Percentiles rank a stretch among this genome's conserved stretches.
These are phyloP conservation scores for Orgyia antiqua DNA, from an alignment of 2,888 invertebrate genomes.

Conservation along the genomic window DNA sequence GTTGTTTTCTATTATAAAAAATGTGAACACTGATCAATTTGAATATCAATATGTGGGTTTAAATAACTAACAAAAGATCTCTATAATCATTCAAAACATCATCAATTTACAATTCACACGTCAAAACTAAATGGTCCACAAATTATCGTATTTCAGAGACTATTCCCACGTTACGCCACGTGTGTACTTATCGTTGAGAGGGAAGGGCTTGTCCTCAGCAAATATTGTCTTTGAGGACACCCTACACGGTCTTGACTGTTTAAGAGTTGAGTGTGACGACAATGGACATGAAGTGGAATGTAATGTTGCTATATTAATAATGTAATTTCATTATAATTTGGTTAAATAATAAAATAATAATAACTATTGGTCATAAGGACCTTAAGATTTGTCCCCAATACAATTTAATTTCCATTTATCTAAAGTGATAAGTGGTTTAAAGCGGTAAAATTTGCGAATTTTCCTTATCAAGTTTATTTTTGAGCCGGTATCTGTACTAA, in stretches of 20 bases:
- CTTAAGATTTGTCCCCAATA: too few relatives aligned
- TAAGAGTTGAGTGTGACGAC: slow-evolving; percentile 48
- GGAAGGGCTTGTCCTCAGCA: slow-evolving; percentile 62
- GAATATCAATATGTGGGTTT: background rate
- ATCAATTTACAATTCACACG: slow-evolving; percentile 40
- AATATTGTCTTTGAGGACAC: slow-evolving; percentile 75
- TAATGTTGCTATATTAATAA: slow-evolving; percentile 22
- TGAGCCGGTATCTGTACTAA: too few relatives aligned
- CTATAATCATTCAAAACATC: slow-evolving; percentile 4
- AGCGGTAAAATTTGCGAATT: too few relatives aligned
- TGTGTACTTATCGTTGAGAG: slow-evolving; percentile 45
- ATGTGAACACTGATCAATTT: too few relatives aligned
- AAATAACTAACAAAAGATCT: background rate
- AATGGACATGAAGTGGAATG: slow-evolving; percentile 17
- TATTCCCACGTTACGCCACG: slow-evolving; percentile 62
- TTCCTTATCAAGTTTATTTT: too few relatives aligned
- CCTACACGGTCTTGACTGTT: slow-evolving; percentile 54
- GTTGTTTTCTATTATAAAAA: too few relatives aligned
- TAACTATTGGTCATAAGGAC: too few relatives aligned
- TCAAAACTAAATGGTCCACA: slow-evolving; percentile 45
- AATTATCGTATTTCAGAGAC: slow-evolving; percentile 56
- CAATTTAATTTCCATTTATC: too few relatives aligned
- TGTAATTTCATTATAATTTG: slow-evolving; percentile 22
- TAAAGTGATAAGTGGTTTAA: too few relatives aligned
- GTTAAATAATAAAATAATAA: slow-evolving; percentile 4